phyloP scores from a whole-genome alignment of 2,113 vertebrate genomes.

The Danio rerio region DNA sequence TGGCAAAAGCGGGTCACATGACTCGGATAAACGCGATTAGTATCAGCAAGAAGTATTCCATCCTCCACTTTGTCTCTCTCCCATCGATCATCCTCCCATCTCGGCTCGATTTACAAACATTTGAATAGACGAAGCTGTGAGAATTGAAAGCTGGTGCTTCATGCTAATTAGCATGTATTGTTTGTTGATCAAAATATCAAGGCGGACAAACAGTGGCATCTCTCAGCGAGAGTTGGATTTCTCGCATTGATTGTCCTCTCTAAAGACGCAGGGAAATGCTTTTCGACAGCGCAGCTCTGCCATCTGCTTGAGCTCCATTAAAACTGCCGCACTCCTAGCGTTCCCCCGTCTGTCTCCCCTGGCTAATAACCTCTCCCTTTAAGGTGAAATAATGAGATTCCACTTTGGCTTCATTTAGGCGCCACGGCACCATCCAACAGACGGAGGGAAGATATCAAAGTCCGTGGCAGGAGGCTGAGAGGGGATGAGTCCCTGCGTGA shows the following conservation, averaged over 20 bases:
- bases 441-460: constrained; percentile 31
- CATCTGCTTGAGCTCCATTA: constrained; percentile 42
- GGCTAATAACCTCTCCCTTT: constrained; percentile 36
- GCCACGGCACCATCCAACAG: constrained; percentile 21
- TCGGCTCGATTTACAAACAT: constrained; percentile 9
- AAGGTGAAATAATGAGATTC: constrained; percentile 38
- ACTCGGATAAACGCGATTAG: not conserved
- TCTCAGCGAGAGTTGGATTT: constrained; percentile 33
- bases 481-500: constrained; percentile 38
- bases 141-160: not conserved
- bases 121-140: not conserved
- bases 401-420: constrained; percentile 39
- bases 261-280: constrained; percentile 8
- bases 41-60: not conserved
- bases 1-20: not conserved
- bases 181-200: constrained; percentile 40
- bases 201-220: not conserved
- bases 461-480: constrained; percentile 12
- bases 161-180: constrained; percentile 28
- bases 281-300: constrained; percentile 27
- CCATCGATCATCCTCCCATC: constrained; percentile 9
- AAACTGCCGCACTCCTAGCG: not conserved
- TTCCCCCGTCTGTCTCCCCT: constrained; percentile 11
- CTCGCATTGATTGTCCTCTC: constrained; percentile 49
- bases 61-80: not conserved